A percentile compares a stretch with the other conserved stretches of the same genome.
Evolutionary conservation across 1,140 invertebrate genomes (phyloP).

Genomic region (Anastatus disparis): DNA sequence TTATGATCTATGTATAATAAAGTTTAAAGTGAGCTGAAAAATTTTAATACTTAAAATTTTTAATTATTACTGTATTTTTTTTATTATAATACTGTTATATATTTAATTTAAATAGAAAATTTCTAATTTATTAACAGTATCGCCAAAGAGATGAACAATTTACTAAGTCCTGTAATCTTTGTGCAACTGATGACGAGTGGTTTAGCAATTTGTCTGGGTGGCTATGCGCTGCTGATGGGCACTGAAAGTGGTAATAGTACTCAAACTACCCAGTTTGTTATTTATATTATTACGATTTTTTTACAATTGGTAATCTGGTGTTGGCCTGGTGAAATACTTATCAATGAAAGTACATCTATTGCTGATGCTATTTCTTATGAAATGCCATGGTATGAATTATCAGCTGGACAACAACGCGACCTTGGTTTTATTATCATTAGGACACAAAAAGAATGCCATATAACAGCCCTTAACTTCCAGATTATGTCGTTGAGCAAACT

Average conservation of each 20-base stretch:
- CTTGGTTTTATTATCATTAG: slow-evolving; percentile 40
- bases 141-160: slow-evolving; percentile 35
- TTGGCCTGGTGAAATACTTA: slow-evolving; percentile 41
- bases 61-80: no score
- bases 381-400: slow-evolving; percentile 41
- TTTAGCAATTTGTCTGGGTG: slow-evolving; percentile 44
- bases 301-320: slow-evolving; percentile 42
- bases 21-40: no score
- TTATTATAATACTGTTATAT: no score
- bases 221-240: slow-evolving; percentile 36
- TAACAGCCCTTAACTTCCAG: slow-evolving; percentile 37
- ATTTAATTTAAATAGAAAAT: no score
- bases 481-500: slow-evolving; percentile 39
- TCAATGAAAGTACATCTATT: slow-evolving; percentile 39
- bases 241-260: not conserved
- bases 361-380: slow-evolving; percentile 32
- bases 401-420: slow-evolving; percentile 6
- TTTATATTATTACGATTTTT: slow-evolving; percentile 36
- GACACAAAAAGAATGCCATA: slow-evolving; percentile 25
- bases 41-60: no score
- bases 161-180: slow-evolving; percentile 46
- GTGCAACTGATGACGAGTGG: slow-evolving; percentile 43
- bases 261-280: slow-evolving; percentile 34
- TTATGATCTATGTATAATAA: no score
- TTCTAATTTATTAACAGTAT: no score